Base-by-base conservation (phyloP, 2,113 vertebrate species). In the Psilopsiagon aurifrons region DNA sequence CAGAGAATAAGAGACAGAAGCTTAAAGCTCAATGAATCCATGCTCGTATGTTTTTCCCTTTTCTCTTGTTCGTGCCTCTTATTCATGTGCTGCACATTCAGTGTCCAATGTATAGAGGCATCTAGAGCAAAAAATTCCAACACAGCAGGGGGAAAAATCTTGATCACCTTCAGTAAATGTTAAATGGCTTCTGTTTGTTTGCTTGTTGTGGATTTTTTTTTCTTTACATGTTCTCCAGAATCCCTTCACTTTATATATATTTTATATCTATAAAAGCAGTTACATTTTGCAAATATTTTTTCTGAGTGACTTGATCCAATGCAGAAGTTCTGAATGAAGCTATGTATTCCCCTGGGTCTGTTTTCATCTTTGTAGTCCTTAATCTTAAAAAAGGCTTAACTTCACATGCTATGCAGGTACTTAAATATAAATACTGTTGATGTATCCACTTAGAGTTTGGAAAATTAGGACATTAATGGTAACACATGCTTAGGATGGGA, bases 381-480 rank as follows among this genome's bases (percentile, higher is more conserved):
- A 84, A 95, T 94, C 86, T 84, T 83, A 62, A 75, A 95, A 95
- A 91, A 87, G 44, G 18, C 52, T 75, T 89, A 91, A 70, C 63
- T 83, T 87, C 66, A 41, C 49, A 66, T 84, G 84, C 69, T 84
- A 49, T 66, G 70, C 86, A 79, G 39, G 28, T 94, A 55, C 79
- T 90, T 89, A 89, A 87, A 44, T 57, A 87, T 60, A 75, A 96
- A 89, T 73, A 91, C 86, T 81, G 66, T 60, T 90, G 86, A 67
- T 81, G 33, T 79, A 57, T 12, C 1, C 13, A 5, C 39, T 85
- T 57, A 35, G 24, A 77, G 33, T 77, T 76, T 83, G 79, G 67
- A 73, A 90, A 87, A 94, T 71, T 63, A 84, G 44, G 77, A 25
- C 19, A 1, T 91, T 92, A 78, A 49, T 71, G 51, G 33, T 52